These are phyloP conservation scores for Brevipalpus yothersi DNA, from an alignment of 1,140 invertebrate genomes.

Conservation along the genomic window DNA sequence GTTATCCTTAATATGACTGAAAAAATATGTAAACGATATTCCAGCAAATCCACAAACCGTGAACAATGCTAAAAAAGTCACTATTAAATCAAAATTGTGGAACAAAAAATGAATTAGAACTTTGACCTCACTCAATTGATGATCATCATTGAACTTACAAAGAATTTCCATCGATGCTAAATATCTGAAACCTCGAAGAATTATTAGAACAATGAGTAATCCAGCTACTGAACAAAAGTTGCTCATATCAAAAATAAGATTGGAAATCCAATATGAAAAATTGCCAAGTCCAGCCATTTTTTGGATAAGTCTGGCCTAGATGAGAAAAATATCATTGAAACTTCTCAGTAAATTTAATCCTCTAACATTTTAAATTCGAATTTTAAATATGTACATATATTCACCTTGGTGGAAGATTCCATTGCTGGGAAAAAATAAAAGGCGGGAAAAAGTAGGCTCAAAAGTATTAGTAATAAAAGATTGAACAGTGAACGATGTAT, in stretches of 20 bases:
- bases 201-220: constrained; percentile 8
- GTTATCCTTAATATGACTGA: too few relatives aligned
- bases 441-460: background rate
- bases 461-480: background rate
- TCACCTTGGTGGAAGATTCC: background rate
- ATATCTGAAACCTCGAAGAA: background rate
- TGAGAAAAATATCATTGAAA: background rate
- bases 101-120: background rate
- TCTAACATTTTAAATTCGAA: too few relatives aligned
- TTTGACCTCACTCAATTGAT: background rate
- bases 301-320: constrained; percentile 12
- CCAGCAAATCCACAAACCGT: too few relatives aligned
- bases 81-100: too few relatives aligned
- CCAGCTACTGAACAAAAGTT: background rate
- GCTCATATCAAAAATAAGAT: constrained; percentile 9
- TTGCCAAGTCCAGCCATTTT: constrained; percentile 11
- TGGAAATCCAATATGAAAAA: constrained; percentile 8
- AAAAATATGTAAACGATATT: too few relatives aligned
- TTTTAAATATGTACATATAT: too few relatives aligned
- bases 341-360: background rate
- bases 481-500: too few relatives aligned
- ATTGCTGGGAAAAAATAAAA: background rate
- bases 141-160: background rate
- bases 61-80: too few relatives aligned
- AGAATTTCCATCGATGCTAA: background rate